Conservation (phyloP, 2,113 vertebrate genomes). For the Phalacrocorax pelagicus region DNA sequence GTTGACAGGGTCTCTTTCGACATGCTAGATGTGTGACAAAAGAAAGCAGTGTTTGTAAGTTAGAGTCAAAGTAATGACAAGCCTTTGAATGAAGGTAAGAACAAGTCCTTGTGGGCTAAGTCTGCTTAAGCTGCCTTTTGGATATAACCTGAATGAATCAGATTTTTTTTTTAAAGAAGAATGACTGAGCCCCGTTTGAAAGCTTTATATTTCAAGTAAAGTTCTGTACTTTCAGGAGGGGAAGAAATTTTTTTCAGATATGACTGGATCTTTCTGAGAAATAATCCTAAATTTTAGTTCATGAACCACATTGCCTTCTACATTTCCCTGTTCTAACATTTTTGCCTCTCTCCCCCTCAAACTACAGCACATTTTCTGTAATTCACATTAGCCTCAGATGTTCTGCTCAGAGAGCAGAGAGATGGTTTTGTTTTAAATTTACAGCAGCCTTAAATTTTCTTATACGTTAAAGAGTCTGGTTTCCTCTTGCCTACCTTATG, state of each 20-base stretch:
- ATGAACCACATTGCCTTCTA: background rate
- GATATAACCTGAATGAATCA: conserved; percentile 36
- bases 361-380: background rate
- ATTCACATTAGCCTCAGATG: conserved; percentile 1
- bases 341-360: background rate
- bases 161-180: background rate
- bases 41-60: conserved; percentile 4
- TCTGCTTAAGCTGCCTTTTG: conserved; percentile 37
- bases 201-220: background rate
- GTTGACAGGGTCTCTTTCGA: conserved; percentile 17
- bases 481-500: conserved; percentile 13
- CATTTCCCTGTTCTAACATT: conserved; percentile 10
- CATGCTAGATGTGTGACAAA: background rate
- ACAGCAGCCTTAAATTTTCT: conserved; percentile 11
- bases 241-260: background rate
- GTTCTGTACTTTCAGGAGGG: conserved; percentile 11
- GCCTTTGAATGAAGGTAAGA: conserved; percentile 22
- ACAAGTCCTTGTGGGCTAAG: background rate
- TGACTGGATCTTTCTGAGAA: conserved; percentile 29
- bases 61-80: conserved; percentile 28
- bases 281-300: conserved; percentile 29
- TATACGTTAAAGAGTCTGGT: background rate
- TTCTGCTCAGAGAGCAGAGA: conserved; percentile 32
- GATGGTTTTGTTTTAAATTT: conserved; percentile 39
- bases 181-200: background rate